These are phyloP conservation scores for Empis stercorea DNA, from an alignment of 2,888 invertebrate genomes.

Conservation along the genomic window DNA sequence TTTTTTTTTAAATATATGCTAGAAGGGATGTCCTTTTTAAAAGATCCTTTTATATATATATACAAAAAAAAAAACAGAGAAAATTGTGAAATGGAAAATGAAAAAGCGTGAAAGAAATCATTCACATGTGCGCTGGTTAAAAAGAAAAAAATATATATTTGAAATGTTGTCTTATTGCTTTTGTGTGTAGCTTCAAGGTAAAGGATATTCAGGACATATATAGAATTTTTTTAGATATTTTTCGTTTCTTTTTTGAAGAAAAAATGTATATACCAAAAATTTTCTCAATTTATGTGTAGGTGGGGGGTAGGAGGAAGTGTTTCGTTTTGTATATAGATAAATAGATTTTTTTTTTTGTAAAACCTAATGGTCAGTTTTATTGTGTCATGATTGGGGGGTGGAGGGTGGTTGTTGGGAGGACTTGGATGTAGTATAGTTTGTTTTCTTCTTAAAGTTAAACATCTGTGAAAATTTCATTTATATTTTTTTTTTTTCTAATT, in stretches of 20 bases:
- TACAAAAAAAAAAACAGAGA: not conserved
- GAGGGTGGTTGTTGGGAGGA: too few relatives aligned
- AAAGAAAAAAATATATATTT: conserved; percentile 1
- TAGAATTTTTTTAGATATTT: conserved; percentile 2
- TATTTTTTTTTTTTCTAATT: too few relatives aligned
- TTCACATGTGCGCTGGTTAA: conserved; percentile 1
- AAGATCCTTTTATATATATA: too few relatives aligned
- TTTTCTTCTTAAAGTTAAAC: too few relatives aligned
- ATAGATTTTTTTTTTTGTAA: too few relatives aligned
- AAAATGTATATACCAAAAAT: conserved; percentile 3
- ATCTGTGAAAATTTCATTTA: too few relatives aligned
- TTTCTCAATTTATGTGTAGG: conserved; percentile 7
- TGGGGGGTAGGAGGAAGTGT: conserved; percentile 1
- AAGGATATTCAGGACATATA: conserved; percentile 9
- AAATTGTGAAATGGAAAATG: not conserved
- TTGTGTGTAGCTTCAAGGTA: conserved; percentile 10
- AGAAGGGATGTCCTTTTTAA: too few relatives aligned
- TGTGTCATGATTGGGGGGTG: too few relatives aligned
- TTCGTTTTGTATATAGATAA: too few relatives aligned
- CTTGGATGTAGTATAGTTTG: too few relatives aligned
- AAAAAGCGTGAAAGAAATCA: conserved; percentile 1
- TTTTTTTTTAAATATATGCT: too few relatives aligned
- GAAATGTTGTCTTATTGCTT: conserved; percentile 9
- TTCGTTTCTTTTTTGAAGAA: not conserved
- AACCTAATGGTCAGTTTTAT: too few relatives aligned